phyloP scores from a whole-genome alignment of 2,113 vertebrate genomes.

The Charadrius vociferus region DNA sequence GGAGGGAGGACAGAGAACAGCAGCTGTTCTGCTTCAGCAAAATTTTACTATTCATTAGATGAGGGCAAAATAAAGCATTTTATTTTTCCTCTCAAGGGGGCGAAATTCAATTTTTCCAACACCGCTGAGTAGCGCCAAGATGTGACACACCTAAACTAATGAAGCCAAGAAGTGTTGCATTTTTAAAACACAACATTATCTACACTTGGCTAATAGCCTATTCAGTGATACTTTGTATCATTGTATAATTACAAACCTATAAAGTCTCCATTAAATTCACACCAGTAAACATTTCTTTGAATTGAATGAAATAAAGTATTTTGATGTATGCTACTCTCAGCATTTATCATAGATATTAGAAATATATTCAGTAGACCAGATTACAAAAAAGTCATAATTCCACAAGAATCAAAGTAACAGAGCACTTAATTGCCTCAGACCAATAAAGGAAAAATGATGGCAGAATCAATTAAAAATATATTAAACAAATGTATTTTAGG shows the following conservation, averaged over 20 bases:
- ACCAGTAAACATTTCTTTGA: slow-evolving; percentile 53
- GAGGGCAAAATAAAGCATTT: neutral
- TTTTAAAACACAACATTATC: slow-evolving; percentile 49
- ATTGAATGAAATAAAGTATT: slow-evolving; percentile 56
- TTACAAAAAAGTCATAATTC: slow-evolving; percentile 57
- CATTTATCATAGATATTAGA: slow-evolving; percentile 52
- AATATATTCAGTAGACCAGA: slow-evolving; percentile 44
- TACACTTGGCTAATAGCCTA: neutral
- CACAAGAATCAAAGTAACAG: slow-evolving; percentile 61
- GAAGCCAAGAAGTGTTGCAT: neutral
- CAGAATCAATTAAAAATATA: slow-evolving; percentile 61
- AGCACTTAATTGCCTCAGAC: slow-evolving; percentile 60
- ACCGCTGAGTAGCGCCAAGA: neutral
- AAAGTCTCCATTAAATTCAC: slow-evolving; percentile 59
- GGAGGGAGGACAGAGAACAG: neutral
- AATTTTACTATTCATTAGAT: slow-evolving; percentile 9
- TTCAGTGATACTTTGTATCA: slow-evolving; percentile 17
- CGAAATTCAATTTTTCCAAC: slow-evolving; percentile 8
- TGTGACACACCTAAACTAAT: slow-evolving; percentile 25
- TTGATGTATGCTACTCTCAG: slow-evolving; percentile 6
- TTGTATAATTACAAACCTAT: slow-evolving; percentile 1
- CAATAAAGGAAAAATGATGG: slow-evolving; percentile 59
- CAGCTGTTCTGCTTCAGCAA: slow-evolving; percentile 36
- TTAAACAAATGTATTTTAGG: slow-evolving; percentile 47
- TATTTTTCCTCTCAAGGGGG: slow-evolving; percentile 4